Evolutionary conservation across 1,140 invertebrate species (phyloP), one percentile per base, ranked within the genome.

Genomic region (Anagrus nilaparvatae): DNA sequence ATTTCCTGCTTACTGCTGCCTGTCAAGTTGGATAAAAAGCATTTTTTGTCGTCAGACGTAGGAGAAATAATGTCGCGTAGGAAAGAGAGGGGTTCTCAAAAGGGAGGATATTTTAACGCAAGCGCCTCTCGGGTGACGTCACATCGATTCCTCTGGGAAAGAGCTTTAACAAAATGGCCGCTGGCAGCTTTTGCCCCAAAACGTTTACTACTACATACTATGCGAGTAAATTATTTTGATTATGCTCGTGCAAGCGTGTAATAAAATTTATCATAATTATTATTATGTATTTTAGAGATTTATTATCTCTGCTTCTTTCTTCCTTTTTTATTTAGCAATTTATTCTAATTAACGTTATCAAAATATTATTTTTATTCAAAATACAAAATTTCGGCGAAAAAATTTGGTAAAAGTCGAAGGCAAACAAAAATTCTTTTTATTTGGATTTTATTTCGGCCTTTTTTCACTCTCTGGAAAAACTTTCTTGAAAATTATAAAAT

Each of bases 81-180:
- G 23, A 8, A 5, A 9, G 19, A 34, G 30, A 18, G 17, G 19
- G 9, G 17, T 32, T 31, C 13, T 19, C 16, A 18, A 12, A 17
- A 4, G 18, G 13, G 27, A n/a, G 27, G 34, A n/a, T 36, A 25
- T 25, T 29, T 56, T 52, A 54, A 65, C 66, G 65, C 66, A 67
- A 67, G 65, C 66, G 66, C 63, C 58, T 63, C 63, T 65, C 55
- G 53, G 65, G 65, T 62, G 55, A 67, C 62, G 57, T 61, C 63
- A 63, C 66, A 69, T 69, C 63, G 66, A 69, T 69, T 69, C 66
- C 65, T 65, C 59, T 58, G 59, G 60, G 60, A 67, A 42, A 30
- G 29, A 64, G 58, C 64, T 65, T 63, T 66, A 66, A 67, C 66
- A 69, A 69, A 69, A 69, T 69, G 66, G 66, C 63, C 57, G 61